These are phyloP conservation scores for Tetramorium bicarinatum DNA, from an alignment of 2,888 invertebrate genomes.

Conservation along the genomic window DNA sequence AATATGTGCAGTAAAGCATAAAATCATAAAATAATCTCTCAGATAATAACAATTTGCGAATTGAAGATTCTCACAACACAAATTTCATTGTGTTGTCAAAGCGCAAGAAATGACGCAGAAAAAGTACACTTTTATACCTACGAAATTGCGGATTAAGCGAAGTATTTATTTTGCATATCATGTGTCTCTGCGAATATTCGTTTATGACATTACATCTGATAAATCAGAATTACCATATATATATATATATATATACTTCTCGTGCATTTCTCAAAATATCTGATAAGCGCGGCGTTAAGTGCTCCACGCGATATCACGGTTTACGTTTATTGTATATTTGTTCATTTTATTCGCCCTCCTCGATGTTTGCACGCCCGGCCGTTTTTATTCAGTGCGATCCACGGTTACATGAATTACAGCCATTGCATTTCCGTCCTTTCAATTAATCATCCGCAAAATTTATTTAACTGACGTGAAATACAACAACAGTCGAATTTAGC, in stretches of 20 bases:
- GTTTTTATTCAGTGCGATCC: conserved; percentile 25
- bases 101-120: too few relatives aligned
- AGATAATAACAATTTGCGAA: not conserved
- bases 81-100: not conserved
- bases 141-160: not conserved
- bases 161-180: conserved; percentile 35
- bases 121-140: not conserved
- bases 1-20: not conserved
- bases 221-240: conserved; percentile 19
- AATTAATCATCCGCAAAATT: conserved; percentile 48
- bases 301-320: not conserved
- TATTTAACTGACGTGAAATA: conserved; percentile 42
- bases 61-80: not conserved
- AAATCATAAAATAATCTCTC: conserved; percentile 5
- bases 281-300: conserved; percentile 29
- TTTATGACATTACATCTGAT: conserved; percentile 17
- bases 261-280: conserved; percentile 15
- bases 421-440: conserved; percentile 26
- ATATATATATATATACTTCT: not conserved
- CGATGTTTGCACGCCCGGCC: conserved; percentile 6
- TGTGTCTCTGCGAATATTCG: not conserved
- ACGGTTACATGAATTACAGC: conserved; percentile 23
- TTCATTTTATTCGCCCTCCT: not conserved
- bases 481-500: conserved; percentile 16
- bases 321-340: conserved; percentile 18